Base-by-base conservation (phyloP, 2,888 invertebrate species). In the Drosophila macrospina region DNA sequence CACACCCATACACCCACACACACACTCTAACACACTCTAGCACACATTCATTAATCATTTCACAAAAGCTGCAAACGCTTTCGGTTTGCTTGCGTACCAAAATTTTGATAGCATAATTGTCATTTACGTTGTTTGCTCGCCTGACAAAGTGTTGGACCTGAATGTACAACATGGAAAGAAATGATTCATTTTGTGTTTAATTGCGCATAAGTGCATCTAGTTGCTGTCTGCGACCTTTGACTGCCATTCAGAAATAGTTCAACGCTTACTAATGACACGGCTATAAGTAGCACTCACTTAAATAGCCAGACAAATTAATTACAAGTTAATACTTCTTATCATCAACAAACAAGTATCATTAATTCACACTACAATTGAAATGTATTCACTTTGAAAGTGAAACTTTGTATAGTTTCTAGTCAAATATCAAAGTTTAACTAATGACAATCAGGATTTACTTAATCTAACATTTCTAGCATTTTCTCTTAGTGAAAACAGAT, bases 21-120 rank as follows among this genome's bases (percentile, higher is more conserved):
- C 11, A 44, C 10, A 44, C 62, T 32, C 59, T 48, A 61, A 39
- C 62, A 36, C 34, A 37, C 57, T 13, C 28, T 24, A n/a, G 13
- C 47, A 44, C 16, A 60, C 69, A 70, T 74, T 82, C 83, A 83
- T 83, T 83, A 87, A 83, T 83, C 83, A 83, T 82, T 64, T 50
- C 48, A 56, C 47, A 60, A 69, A 69, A 76, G 70, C 85, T 68
- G 66, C 32, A 66, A 74, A 71, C 60, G 52, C 37, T 69, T 39
- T 39, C 28, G 42, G 59, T 55, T 37, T n/a, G 36, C 60, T 45
- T 30, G 55, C 32, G 56, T 47, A 73, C 65, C n/a, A n/a, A 69
- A 60, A 80, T 85, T 75, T 69, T 48, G 70, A 39, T 39, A 61
- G 51, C 64, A 86, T 82, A 82, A 80, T 88, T 80, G 86, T 77